These are phyloP conservation scores for Coenonympha arcania DNA, from an alignment of 2,888 invertebrate species.

Conservation along the genomic window DNA sequence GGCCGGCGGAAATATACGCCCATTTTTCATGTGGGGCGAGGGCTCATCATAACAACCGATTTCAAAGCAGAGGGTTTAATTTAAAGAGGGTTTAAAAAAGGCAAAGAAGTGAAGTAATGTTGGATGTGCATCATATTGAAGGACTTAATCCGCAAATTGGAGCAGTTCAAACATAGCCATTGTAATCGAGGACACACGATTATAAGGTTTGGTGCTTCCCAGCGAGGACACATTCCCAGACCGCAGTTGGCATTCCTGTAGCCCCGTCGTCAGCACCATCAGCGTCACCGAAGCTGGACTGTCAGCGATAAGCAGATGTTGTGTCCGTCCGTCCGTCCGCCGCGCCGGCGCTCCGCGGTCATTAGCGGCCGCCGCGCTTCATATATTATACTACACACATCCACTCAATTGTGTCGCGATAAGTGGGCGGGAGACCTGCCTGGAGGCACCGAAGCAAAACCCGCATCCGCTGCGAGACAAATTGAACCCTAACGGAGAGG, in stretches of 20 bases:
- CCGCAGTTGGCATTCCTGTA: background rate
- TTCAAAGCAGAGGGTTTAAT: too few species aligned
- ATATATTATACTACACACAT: constrained; percentile 61
- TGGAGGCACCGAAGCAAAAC: constrained; percentile 9
- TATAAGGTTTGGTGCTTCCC: too few species aligned
- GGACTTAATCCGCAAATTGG: too few species aligned
- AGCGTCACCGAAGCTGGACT: constrained; percentile 5
- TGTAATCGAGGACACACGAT: too few species aligned
- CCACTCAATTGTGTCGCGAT: constrained; percentile 62
- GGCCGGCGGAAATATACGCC: too few species aligned
- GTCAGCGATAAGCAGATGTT: constrained; percentile 16
- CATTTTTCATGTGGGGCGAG: too few species aligned
- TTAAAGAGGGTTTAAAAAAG: too few species aligned
- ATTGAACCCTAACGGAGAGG: constrained; percentile 13
- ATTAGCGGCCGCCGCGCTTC: constrained; percentile 34
- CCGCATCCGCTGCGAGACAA: background rate
- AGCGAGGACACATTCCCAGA: too few species aligned
- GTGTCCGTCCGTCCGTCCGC: background rate
- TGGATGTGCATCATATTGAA: too few species aligned
- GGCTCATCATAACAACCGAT: too few species aligned
- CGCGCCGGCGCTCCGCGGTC: background rate
- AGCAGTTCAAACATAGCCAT: too few species aligned
- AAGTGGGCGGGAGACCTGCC: constrained; percentile 58
- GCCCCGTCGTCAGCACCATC: background rate
- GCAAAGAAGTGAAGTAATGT: too few species aligned